Evolutionary conservation across 1,140 invertebrate genomes (phyloP), one percentile per base, ranked within the genome.

Genomic region (Drosophila biarmipes): DNA sequence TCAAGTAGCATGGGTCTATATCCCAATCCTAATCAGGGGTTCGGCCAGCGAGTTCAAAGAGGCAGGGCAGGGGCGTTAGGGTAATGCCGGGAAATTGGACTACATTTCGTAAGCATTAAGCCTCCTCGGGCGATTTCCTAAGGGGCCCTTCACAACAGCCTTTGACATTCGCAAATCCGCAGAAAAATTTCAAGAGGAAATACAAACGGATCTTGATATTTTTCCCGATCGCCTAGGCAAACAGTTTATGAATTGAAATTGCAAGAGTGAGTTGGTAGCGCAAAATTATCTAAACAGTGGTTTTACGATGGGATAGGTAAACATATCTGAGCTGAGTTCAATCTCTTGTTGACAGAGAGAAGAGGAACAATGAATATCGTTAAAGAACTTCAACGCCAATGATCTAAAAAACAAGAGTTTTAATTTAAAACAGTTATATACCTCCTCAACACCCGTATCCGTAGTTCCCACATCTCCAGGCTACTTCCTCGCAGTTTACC

Each of bases 11-110:
- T 46, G 29, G 63, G 24, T 17, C 45, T 7, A 35, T 51, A 67
- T 67, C 45, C 63, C 45, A 12, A 17, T 48, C 51, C 24, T 69
- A 74, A 74, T 53, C 71, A 74, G 72, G 72, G 72, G 27, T 17
- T 34, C 19, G 45, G 61, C 29, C 35, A 34, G 21, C 19, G 37
- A 49, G 54, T 72, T 69, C 40, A 62, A 73, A 55, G 66, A 46
- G 66, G 66, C 68, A 68, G 51, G 37, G 38, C 52, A 52, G 38
- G 71, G 45, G 72, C 71, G 57, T 69, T 69, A 69, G 40, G 66
- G 64, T 69, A 69, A 69, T 69, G 66, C 63, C 66, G 68, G 63
- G 63, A 69, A 73, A 73, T 73, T 73, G 71, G 69, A 73, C 71
- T 59, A 73, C 43, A 73, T 73, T 73, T 73, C 57, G 68, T 52